These are phyloP conservation scores for Brienomyrus brachyistius DNA, from an alignment of 2,113 vertebrate genomes.

Conservation along the genomic window DNA sequence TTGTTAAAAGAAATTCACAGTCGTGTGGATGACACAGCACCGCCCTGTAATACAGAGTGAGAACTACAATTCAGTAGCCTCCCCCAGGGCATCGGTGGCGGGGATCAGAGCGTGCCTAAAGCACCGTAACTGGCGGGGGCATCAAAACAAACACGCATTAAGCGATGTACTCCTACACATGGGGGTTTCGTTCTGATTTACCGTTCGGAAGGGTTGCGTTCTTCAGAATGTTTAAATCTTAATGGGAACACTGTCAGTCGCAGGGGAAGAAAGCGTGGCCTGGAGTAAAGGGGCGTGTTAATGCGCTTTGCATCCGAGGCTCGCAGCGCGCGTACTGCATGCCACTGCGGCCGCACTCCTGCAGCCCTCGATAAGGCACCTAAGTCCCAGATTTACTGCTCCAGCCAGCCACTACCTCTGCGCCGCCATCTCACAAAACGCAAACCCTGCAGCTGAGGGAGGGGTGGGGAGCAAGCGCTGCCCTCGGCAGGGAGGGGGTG, in stretches of 20 bases:
- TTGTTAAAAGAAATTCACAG: background rate
- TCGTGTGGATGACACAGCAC: background rate
- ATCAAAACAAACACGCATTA: background rate
- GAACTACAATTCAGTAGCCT: background rate
- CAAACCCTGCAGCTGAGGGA: slow-evolving; percentile 49
- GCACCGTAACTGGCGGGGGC: background rate
- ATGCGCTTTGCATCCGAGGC: slow-evolving; percentile 55
- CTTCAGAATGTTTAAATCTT: slow-evolving; percentile 11
- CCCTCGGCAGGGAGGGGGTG: slow-evolving; percentile 37
- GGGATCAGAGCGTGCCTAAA: background rate
- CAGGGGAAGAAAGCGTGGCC: slow-evolving; percentile 34
- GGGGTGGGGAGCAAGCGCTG: slow-evolving; percentile 43
- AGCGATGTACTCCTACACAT: background rate
- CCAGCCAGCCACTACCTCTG: slow-evolving; percentile 66
- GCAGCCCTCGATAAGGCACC: slow-evolving; percentile 65
- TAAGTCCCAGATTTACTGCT: slow-evolving; percentile 68
- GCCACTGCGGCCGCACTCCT: slow-evolving; percentile 59
- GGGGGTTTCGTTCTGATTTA: background rate
- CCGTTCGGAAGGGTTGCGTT: background rate
- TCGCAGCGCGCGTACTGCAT: slow-evolving; percentile 47
- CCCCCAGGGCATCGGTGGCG: background rate
- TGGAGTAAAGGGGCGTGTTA: slow-evolving; percentile 39
- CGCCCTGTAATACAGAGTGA: background rate
- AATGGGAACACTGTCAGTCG: slow-evolving; percentile 16
- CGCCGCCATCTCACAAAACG: slow-evolving; percentile 55